phyloP scores from a whole-genome alignment of 1,140 invertebrate genomes.

The Campoletis sonorensis region DNA sequence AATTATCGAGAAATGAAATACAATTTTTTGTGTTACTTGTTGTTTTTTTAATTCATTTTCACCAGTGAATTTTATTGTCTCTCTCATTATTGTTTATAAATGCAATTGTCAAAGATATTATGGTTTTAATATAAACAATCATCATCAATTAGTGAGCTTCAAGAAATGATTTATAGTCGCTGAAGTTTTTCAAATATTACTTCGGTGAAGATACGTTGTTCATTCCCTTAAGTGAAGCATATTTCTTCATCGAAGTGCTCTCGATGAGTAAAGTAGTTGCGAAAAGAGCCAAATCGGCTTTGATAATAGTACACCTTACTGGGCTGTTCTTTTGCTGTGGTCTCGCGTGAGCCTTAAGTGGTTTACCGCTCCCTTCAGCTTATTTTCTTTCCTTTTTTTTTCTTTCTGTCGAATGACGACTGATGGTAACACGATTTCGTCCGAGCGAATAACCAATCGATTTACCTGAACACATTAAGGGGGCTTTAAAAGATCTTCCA shows the following conservation, averaged over 20 bases:
- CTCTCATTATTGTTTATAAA: too few relatives aligned
- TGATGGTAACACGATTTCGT: slow-evolving; percentile 69
- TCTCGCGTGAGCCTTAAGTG: slow-evolving; percentile 69
- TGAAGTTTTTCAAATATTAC: too few relatives aligned
- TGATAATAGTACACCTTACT: background rate
- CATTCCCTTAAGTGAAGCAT: too few relatives aligned
- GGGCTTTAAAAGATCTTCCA: slow-evolving; percentile 43
- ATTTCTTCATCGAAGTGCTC: background rate
- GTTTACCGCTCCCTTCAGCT: slow-evolving; percentile 68
- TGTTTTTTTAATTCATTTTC: too few relatives aligned
- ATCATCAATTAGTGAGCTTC: too few relatives aligned
- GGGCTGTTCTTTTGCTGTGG: slow-evolving; percentile 21
- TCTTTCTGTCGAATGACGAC: slow-evolving; percentile 73
- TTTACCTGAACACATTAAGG: slow-evolving; percentile 65
- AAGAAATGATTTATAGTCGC: too few relatives aligned
- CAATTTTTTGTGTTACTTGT: too few relatives aligned
- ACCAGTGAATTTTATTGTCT: too few relatives aligned
- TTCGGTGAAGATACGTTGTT: too few relatives aligned
- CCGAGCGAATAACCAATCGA: slow-evolving; percentile 73
- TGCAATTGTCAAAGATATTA: too few relatives aligned
- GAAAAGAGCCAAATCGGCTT: slow-evolving; percentile 9
- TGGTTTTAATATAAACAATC: too few relatives aligned
- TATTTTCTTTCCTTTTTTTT: slow-evolving; percentile 34
- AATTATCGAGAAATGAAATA: too few relatives aligned
- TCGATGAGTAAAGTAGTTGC: background rate